A percentile compares a stretch with the other conserved stretches of the same genome.
Evolutionary conservation across 2,113 vertebrate species (phyloP).

Genomic region (Sylvietta virens): DNA sequence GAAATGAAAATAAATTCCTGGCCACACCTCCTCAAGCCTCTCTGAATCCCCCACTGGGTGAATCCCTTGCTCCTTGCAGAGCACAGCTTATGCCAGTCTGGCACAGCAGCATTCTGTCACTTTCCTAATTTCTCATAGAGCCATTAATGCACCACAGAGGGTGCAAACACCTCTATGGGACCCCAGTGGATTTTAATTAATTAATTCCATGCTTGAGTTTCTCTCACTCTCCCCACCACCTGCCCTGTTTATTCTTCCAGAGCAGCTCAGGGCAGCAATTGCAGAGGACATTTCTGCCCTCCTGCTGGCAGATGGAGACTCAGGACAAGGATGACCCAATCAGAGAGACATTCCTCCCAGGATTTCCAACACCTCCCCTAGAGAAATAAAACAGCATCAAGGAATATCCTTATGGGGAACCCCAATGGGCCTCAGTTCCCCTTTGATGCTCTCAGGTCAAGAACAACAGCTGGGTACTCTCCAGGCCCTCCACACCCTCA

Average conservation of each 20-base stretch:
- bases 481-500: background rate
- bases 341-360: background rate
- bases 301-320: background rate
- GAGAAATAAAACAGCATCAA: background rate
- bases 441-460: background rate
- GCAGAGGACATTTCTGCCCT: background rate
- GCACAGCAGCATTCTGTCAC: fast-evolving
- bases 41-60: background rate
- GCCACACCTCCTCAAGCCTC: fast-evolving
- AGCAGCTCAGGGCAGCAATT: background rate
- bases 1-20: background rate
- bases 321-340: background rate
- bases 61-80: background rate
- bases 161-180: background rate
- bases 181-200: background rate
- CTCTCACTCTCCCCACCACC: background rate
- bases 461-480: fast-evolving
- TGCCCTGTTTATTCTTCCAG: background rate
- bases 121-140: background rate
- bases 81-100: fast-evolving
- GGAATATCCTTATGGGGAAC: background rate
- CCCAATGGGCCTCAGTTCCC: background rate
- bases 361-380: background rate
- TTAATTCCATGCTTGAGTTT: background rate
- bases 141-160: background rate